Evolutionary conservation across 2,888 invertebrate genomes (phyloP), one percentile per base, ranked within the genome.

Genomic region (Trachelus iudaicus): DNA sequence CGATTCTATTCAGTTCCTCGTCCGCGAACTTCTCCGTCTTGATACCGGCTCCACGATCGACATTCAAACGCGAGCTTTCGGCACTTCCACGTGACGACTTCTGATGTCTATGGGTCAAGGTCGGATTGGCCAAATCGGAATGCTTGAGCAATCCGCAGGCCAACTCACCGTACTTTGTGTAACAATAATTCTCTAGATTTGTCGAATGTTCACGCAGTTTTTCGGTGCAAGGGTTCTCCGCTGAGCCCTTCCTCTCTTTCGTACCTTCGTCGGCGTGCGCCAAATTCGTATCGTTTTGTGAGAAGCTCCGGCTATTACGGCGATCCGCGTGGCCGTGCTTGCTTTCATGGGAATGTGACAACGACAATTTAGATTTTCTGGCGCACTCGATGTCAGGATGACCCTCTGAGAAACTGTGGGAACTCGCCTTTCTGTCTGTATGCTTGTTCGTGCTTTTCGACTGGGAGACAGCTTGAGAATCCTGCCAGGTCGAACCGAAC

Each of bases 131-230:
- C 69, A 83, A 77, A 71, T 86, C 82, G 11, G 81, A 85, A 30
- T 85, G 75, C 79, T 85, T 85, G 71, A 83, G 76, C 79, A 86
- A 84, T 82, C 81, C 81, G 68, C 85, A 84, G 74, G 81, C 80
- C 76, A 83, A 35, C 73, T 80, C 77, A 80, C 86, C 85, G 83
- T 82, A 85, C 79, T 83, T 82, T 78, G 75, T 75, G 11, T 78
- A 79, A 77, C 69, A 82, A 34, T 77, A 82, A 77, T 77, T 76
- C 56, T 80, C 81, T 77, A 78, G 73, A 33, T 40, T 40, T n/a
- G 34, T 40, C 34, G 74, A n/a, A 34, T 40, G 74, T 6, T 74
- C 74, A 13, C 6, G 33, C 35, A 12, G 35, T 11, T 13, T 40
- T n/a, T 15, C 34, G 4, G 74, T 40, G 34, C 11, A 4, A 34